phyloP scores from a whole-genome alignment of 2,797 vertebrate species.

The Myripristis jacobus region DNA sequence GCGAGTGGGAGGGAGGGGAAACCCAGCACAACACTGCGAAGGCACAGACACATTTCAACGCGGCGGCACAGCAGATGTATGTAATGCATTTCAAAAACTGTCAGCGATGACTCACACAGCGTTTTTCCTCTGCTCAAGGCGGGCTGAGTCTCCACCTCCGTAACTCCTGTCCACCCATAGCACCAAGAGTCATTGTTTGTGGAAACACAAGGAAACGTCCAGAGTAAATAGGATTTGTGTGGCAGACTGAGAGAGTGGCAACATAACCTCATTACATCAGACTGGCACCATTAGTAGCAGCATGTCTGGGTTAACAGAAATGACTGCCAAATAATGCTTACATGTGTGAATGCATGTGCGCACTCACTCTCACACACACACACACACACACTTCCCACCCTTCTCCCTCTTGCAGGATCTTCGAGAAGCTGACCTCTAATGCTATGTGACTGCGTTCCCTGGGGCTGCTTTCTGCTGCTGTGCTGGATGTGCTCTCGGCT shows the following conservation, averaged over 20 bases:
- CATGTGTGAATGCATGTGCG: neutral
- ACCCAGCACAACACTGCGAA: conserved; percentile 47
- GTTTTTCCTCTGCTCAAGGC: neutral
- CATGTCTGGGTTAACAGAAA: conserved; percentile 24
- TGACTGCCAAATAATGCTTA: conserved; percentile 9
- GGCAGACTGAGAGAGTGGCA: conserved; percentile 4
- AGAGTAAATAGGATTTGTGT: conserved; percentile 26
- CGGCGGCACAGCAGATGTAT: conserved; percentile 30
- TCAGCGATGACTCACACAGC: neutral
- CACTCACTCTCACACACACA: conserved; percentile 20
- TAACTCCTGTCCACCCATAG: neutral
- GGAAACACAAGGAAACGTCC: conserved; percentile 13
- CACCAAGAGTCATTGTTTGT: neutral
- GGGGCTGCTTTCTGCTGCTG: conserved; percentile 66
- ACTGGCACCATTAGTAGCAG: conserved; percentile 34
- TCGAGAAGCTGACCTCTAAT: conserved; percentile 63
- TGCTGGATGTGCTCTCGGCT: conserved; percentile 58
- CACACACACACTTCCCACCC: conserved; percentile 7
- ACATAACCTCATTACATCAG: conserved; percentile 13
- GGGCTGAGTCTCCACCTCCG: neutral
- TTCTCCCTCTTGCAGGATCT: conserved; percentile 42
- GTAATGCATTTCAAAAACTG: no score
- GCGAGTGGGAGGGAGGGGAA: conserved; percentile 68
- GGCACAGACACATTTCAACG: conserved; percentile 43
- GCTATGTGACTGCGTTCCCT: conserved; percentile 69